Percentiles rank a stretch among this genome's conserved stretches.
These are phyloP conservation scores for Lomographa bimaculata DNA, from an alignment of 2,888 invertebrate genomes.

Conservation along the genomic window DNA sequence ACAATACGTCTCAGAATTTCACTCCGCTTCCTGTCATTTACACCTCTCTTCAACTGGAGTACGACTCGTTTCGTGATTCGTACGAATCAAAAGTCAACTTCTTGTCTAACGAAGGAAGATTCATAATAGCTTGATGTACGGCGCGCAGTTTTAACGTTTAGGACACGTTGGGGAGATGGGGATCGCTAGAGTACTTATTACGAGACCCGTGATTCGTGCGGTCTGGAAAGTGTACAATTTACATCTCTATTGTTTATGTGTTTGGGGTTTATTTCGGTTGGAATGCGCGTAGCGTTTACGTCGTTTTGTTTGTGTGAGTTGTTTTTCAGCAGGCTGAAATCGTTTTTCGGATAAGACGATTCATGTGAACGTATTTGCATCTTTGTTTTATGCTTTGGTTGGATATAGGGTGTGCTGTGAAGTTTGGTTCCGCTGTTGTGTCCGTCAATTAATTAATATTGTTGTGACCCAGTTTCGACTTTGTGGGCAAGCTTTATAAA, in stretches of 20 bases:
- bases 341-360: slow-evolving; percentile 55
- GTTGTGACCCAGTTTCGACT: slow-evolving; percentile 4
- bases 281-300: slow-evolving; percentile 29
- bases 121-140: slow-evolving; percentile 48
- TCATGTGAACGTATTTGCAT: slow-evolving; percentile 48
- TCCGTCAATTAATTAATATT: slow-evolving; percentile 6
- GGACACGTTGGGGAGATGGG: slow-evolving; percentile 41
- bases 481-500: slow-evolving; percentile 3
- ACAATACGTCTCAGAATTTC: slow-evolving; percentile 42
- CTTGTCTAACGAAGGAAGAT: slow-evolving; percentile 40
- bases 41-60: slow-evolving; percentile 30
- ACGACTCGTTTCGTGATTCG: slow-evolving; percentile 22
- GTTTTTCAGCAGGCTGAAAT: slow-evolving; percentile 44
- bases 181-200: slow-evolving; percentile 50
- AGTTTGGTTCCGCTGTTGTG: slow-evolving; percentile 2
- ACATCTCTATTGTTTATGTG: slow-evolving; percentile 40
- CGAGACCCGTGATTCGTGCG: slow-evolving; percentile 37
- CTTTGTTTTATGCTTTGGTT: slow-evolving; percentile 44
- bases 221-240: slow-evolving; percentile 37
- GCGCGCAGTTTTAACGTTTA: slow-evolving; percentile 45
- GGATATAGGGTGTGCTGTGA: slow-evolving; percentile 12
- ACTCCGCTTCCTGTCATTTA: slow-evolving; percentile 33
- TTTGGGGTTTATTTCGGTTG: slow-evolving; percentile 43
- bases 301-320: slow-evolving; percentile 26
- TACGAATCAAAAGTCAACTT: slow-evolving; percentile 49